Evolutionary conservation across 64 coral and sea anemone genomes (phyloP).

Genomic region (Pocillopora verrucosa): DNA sequence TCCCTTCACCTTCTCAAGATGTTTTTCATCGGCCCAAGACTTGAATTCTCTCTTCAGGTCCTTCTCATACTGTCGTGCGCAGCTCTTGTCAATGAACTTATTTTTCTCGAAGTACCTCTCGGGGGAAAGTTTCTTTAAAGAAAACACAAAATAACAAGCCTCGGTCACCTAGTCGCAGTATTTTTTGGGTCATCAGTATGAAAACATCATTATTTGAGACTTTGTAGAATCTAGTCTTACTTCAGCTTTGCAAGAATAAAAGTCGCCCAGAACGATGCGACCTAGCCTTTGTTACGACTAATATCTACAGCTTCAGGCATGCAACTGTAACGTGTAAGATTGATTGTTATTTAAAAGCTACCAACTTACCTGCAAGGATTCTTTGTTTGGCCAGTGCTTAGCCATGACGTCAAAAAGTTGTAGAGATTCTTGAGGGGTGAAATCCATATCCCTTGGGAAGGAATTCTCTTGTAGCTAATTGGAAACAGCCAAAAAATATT

Average conservation of each 20-base stretch:
- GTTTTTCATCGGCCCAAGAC: slow-evolving; percentile 1
- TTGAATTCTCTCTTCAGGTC: slow-evolving; percentile 43
- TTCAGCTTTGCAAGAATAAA: too few species aligned
- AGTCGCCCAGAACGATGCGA: too few species aligned
- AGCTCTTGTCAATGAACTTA: slow-evolving; percentile 14
- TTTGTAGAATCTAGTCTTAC: too few species aligned
- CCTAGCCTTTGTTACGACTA: too few species aligned
- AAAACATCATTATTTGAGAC: too few species aligned
- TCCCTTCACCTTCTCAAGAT: slow-evolving; percentile 14
- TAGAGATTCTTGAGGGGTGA: slow-evolving; percentile 49
- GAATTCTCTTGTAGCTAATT: slow-evolving; percentile 9
- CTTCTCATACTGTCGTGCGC: slow-evolving; percentile 29
- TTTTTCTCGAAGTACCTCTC: slow-evolving; percentile 29
- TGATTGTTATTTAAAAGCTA: neutral
- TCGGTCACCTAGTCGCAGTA: neutral
- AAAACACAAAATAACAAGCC: neutral
- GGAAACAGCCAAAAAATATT: neutral
- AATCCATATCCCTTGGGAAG: slow-evolving; percentile 46
- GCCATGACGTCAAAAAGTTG: slow-evolving; percentile 44
- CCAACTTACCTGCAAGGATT: slow-evolving; percentile 23
- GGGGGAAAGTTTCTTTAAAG: slow-evolving; percentile 25
- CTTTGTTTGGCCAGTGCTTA: slow-evolving; percentile 29
- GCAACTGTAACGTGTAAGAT: too few species aligned
- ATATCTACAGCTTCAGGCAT: too few species aligned
- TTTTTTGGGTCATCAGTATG: too few species aligned